Conservation (phyloP, 23 tunicate genomes). For the Trididemnum nubilum region DNA sequence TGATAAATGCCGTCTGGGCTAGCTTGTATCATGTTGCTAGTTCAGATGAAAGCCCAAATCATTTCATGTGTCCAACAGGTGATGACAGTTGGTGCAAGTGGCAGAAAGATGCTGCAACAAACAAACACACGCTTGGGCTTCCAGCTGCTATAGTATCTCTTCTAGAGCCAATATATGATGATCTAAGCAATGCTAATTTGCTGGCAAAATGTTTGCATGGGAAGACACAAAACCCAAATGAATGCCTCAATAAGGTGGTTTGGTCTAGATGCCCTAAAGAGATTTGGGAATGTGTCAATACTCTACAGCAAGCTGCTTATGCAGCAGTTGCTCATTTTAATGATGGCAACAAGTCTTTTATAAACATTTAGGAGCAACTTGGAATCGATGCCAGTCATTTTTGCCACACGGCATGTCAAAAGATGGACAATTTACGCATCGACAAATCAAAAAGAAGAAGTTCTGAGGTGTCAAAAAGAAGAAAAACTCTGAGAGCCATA, state of each 20-base stretch:
- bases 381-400: constrained; percentile 17
- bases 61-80: constrained; percentile 10
- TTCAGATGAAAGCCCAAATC: constrained; percentile 14
- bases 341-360: constrained; percentile 18
- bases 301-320: constrained; percentile 9
- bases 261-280: constrained; percentile 27
- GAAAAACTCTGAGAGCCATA: constrained; percentile 19
- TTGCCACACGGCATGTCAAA: neutral
- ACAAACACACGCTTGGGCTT: constrained; percentile 15
- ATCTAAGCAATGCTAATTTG: constrained; percentile 9
- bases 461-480: neutral
- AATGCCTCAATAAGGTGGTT: constrained; percentile 12
- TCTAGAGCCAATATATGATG: constrained; percentile 19
- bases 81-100: constrained; percentile 8
- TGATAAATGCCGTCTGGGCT: constrained; percentile 7
- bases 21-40: constrained; percentile 16
- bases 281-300: constrained; percentile 1
- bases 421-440: constrained; percentile 1
- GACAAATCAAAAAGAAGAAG: constrained; percentile 15
- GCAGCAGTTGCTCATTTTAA: constrained; percentile 24
- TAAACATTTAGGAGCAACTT: neutral
- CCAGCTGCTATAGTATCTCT: constrained; percentile 5
- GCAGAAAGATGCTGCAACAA: constrained; percentile 9
- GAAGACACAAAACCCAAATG: constrained; percentile 23
- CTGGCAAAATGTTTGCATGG: constrained; percentile 23